Evolutionary conservation across 2,888 invertebrate genomes (phyloP).

Genomic region (Drosophila trichaetosa): DNA sequence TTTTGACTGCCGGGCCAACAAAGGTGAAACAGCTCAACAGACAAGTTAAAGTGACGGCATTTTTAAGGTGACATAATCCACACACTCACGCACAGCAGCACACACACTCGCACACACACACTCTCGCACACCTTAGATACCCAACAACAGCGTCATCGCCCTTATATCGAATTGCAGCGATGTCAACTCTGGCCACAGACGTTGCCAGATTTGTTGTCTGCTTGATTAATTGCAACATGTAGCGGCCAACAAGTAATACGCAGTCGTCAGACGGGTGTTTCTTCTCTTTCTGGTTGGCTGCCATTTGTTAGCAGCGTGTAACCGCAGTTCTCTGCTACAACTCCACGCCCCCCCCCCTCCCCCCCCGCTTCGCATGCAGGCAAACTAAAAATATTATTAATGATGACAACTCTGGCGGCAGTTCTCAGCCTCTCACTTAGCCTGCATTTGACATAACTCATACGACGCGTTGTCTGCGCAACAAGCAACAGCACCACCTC

Average conservation of each 20-base stretch:
- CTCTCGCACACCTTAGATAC: background rate
- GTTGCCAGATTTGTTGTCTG: constrained; percentile 66
- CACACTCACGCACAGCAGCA: constrained; percentile 6
- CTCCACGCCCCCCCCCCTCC: too few relatives aligned
- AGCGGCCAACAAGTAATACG: background rate
- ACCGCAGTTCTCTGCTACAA: background rate
- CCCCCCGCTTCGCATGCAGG: constrained; percentile 12
- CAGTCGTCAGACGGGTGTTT: background rate
- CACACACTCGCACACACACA: constrained; percentile 5
- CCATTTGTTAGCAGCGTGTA: constrained; percentile 53
- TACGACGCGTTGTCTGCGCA: constrained; percentile 66
- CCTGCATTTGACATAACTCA: constrained; percentile 73
- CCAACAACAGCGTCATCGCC: constrained; percentile 24
- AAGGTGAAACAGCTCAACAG: constrained; percentile 18
- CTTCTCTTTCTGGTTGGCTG: constrained; percentile 1
- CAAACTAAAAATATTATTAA: constrained; percentile 75
- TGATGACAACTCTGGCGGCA: constrained; percentile 60
- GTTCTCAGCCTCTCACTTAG: constrained; percentile 46
- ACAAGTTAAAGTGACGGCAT: constrained; percentile 14
- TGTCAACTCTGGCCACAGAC: constrained; percentile 54
- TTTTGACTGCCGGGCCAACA: constrained; percentile 6
- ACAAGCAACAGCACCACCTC: background rate
- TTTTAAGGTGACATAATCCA: constrained; percentile 14
- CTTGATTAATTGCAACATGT: constrained; percentile 71
- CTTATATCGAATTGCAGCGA: constrained; percentile 46